These are phyloP conservation scores for Bhutanitis thaidina DNA, from an alignment of 2,888 invertebrate genomes.

Conservation along the genomic window DNA sequence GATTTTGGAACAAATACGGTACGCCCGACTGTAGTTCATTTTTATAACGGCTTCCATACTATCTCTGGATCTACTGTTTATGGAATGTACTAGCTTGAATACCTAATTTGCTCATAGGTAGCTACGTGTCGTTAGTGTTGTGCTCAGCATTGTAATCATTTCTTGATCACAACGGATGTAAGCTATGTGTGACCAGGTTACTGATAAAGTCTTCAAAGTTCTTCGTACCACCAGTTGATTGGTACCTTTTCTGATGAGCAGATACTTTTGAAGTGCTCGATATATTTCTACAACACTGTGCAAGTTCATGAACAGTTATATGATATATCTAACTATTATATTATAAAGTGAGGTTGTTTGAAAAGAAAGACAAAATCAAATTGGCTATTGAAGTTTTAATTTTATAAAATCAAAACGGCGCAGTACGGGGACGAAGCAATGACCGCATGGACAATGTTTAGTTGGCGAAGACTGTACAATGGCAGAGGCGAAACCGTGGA, in stretches of 20 bases:
- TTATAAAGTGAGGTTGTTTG: not conserved
- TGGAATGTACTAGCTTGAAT: conserved; percentile 41
- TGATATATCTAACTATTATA: no score
- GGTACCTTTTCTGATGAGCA: conserved; percentile 50
- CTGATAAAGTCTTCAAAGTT: conserved; percentile 48
- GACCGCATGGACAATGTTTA: conserved; percentile 78
- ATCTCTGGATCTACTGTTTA: conserved; percentile 53
- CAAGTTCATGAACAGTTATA: no score
- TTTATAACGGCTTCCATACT: conserved; percentile 62
- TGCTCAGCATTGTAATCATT: conserved; percentile 56
- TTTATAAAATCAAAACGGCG: conserved; percentile 55
- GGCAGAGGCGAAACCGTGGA: conserved; percentile 53
- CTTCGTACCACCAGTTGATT: conserved; percentile 52
- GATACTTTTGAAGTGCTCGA: conserved; percentile 37
- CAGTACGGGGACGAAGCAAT: conserved; percentile 74
- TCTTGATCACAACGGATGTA: conserved; percentile 66
- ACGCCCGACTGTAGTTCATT: conserved; percentile 40
- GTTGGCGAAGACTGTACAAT: conserved; percentile 69
- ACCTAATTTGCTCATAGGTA: conserved; percentile 46
- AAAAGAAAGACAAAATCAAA: not conserved
- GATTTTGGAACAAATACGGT: conserved; percentile 37
- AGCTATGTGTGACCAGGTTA: conserved; percentile 62
- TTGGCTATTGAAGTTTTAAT: not conserved
- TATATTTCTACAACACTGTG: no score
- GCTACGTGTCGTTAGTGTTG: conserved; percentile 40